Percentiles rank a stretch among this genome's conserved stretches.
These are phyloP conservation scores for Lacerta viridis DNA, from an alignment of 2,797 vertebrate species.

Conservation along the genomic window DNA sequence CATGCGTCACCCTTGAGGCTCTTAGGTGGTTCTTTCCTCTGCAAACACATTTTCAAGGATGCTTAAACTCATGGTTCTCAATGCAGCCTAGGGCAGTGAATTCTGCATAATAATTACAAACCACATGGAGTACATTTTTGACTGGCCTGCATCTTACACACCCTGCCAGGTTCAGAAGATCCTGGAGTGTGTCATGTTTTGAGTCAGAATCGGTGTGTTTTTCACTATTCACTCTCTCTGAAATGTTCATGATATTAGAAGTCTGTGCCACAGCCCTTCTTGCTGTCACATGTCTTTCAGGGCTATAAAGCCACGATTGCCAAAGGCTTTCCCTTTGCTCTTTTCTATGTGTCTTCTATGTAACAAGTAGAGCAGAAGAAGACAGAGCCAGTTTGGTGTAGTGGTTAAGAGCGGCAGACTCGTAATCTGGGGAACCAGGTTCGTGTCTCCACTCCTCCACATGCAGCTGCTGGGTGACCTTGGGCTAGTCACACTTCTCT, in stretches of 20 bases:
- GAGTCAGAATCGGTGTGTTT: neutral
- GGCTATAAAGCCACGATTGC: neutral
- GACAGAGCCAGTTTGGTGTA: no score
- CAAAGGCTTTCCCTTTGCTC: neutral
- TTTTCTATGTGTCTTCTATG: no score
- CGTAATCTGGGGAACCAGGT: no score
- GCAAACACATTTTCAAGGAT: neutral
- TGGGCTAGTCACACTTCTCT: no score
- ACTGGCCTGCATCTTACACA: neutral
- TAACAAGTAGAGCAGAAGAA: no score
- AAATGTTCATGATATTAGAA: neutral
- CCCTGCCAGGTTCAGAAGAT: conserved; percentile 12
- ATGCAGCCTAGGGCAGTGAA: neutral
- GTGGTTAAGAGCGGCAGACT: no score
- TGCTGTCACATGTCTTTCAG: neutral
- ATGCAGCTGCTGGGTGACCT: no score
- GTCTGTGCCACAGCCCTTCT: neutral
- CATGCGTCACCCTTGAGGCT: neutral
- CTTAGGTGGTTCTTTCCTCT: neutral
- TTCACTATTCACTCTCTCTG: neutral
- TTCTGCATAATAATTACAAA: neutral
- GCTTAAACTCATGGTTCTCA: neutral
- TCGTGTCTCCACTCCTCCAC: no score
- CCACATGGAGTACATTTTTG: neutral
- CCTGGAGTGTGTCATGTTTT: neutral